Conservation (phyloP, 2,113 vertebrate species). For the Penelope pileata region DNA sequence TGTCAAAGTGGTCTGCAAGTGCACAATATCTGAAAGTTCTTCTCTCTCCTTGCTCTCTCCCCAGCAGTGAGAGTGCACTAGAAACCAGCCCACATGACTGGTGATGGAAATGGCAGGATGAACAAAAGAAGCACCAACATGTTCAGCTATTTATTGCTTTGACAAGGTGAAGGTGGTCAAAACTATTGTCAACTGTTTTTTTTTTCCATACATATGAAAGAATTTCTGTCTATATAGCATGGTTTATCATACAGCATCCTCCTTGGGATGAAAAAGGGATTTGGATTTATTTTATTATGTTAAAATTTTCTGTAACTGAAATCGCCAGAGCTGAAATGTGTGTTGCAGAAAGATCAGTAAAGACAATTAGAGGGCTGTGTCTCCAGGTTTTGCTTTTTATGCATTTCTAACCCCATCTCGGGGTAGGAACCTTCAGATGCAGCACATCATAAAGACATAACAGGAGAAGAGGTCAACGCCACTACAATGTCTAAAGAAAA, state of each 20-base stretch:
- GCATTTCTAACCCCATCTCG: neutral
- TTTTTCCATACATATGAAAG: neutral
- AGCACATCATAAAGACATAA: neutral
- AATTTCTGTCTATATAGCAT: neutral
- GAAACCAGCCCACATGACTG: neutral
- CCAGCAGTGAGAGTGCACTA: neutral
- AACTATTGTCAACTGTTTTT: neutral
- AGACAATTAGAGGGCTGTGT: neutral
- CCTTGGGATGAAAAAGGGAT: neutral
- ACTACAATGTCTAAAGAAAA: neutral
- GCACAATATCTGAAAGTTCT: neutral
- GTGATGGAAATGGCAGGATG: neutral
- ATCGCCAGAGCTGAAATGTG: neutral
- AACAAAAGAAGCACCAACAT: neutral
- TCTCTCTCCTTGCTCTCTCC: neutral
- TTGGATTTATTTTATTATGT: neutral
- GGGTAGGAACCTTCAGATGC: neutral
- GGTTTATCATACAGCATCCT: neutral
- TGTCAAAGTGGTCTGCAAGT: neutral
- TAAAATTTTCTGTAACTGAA: neutral
- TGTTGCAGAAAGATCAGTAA: neutral
- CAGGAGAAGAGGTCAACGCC: neutral
- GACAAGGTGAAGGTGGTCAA: neutral
- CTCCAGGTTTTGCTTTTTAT: neutral
- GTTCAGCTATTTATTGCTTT: neutral